Evolutionary conservation across 2,113 vertebrate species (phyloP).

Genomic region (Tetrax tetrax): DNA sequence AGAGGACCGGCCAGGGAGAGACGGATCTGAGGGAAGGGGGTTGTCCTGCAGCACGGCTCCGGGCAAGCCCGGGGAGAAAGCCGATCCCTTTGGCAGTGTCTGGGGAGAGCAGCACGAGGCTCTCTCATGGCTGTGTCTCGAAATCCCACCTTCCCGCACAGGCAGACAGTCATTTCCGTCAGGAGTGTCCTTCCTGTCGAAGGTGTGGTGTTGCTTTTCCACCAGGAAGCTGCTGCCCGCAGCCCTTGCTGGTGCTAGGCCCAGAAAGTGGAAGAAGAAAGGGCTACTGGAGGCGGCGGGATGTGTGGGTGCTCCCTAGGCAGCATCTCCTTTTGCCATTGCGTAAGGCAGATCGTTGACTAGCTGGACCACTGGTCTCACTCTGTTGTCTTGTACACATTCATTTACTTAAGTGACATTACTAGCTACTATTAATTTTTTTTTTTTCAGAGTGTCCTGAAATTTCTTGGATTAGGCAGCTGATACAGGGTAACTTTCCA

Average conservation of each 20-base stretch:
- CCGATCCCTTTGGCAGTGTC: not conserved
- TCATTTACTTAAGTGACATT: not conserved
- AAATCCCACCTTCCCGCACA: not conserved
- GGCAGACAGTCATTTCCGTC: not conserved
- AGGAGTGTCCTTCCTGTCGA: not conserved
- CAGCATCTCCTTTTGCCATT: not conserved
- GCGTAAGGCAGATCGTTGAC: not conserved
- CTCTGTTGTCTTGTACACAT: not conserved
- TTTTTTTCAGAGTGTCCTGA: fast-evolving
- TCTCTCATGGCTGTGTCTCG: fast-evolving
- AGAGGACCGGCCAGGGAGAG: too few relatives aligned
- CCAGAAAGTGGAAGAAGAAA: not conserved
- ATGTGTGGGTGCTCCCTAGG: not conserved
- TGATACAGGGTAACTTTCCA: not conserved
- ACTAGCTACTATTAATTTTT: not conserved
- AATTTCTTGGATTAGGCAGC: not conserved
- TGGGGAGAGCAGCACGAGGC: not conserved
- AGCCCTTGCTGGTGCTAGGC: not conserved
- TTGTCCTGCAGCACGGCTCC: fast-evolving
- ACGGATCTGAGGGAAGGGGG: too few relatives aligned
- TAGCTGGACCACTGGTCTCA: not conserved
- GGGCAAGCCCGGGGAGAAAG: not conserved
- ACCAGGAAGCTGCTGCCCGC: fast-evolving
- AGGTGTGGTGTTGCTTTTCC: not conserved
- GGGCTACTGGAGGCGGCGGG: not conserved